A percentile compares a stretch with the other conserved stretches of the same genome.
phyloP scores from a whole-genome alignment of 1,140 invertebrate species.

The Ips typographus region DNA sequence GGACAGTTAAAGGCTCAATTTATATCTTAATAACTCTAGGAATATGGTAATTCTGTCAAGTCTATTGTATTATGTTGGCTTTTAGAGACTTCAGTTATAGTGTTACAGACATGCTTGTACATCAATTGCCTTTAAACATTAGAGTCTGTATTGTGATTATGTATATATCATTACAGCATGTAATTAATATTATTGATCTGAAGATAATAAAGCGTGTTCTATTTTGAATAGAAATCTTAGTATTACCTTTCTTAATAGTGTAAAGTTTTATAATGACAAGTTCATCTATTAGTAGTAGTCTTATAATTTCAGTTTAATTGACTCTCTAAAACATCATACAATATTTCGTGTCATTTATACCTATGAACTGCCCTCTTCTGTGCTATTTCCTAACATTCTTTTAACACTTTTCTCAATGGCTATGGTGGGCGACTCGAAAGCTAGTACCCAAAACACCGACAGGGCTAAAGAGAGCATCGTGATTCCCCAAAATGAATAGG shows the following conservation, averaged over 20 bases:
- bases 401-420: slow-evolving; percentile 36
- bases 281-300: neutral
- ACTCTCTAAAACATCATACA: too few species aligned
- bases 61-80: too few species aligned
- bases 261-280: neutral
- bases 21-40: too few species aligned
- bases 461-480: slow-evolving; percentile 32
- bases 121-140: neutral
- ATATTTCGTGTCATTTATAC: too few species aligned
- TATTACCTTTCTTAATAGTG: neutral
- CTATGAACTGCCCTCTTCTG: too few species aligned
- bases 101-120: slow-evolving; percentile 19
- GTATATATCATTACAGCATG: slow-evolving; percentile 32
- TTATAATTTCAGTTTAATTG: too few species aligned
- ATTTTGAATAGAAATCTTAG: slow-evolving; percentile 18
- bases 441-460: slow-evolving; percentile 39
- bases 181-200: neutral
- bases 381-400: too few species aligned
- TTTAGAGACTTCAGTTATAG: neutral
- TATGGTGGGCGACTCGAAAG: slow-evolving; percentile 41
- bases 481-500: slow-evolving; percentile 39
- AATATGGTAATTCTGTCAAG: too few species aligned
- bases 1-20: too few species aligned
- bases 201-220: slow-evolving; percentile 35
- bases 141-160: slow-evolving; percentile 35